A percentile compares a stretch with the other conserved stretches of the same genome.
Evolutionary conservation across 1,140 invertebrate species (phyloP).

Genomic region (Telenomus remus): DNA sequence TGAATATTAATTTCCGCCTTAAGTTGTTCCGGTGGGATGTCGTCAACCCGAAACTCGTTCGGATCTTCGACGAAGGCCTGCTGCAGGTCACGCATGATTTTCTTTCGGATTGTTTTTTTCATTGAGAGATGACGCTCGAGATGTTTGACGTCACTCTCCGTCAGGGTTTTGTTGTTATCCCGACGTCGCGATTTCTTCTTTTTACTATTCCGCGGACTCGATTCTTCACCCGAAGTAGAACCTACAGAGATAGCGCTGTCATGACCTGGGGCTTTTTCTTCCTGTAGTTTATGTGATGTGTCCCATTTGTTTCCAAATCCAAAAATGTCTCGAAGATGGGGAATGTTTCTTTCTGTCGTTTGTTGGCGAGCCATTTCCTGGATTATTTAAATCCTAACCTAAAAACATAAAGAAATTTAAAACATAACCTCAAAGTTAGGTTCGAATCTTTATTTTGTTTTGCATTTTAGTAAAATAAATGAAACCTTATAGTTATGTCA

Average conservation of each 20-base stretch:
- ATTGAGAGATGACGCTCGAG: constrained; percentile 88
- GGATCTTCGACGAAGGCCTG: constrained; percentile 85
- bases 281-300: constrained; percentile 56
- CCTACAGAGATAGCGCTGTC: constrained; percentile 76
- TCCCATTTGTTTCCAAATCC: constrained; percentile 76
- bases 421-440: too few relatives aligned
- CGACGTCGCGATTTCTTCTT: constrained; percentile 77
- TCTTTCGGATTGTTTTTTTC: constrained; percentile 91
- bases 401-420: background rate
- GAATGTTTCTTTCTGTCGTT: constrained; percentile 81
- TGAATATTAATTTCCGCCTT: constrained; percentile 82
- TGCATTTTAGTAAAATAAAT: too few relatives aligned
- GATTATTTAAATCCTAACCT: constrained; percentile 1
- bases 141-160: constrained; percentile 84
- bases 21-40: constrained; percentile 80
- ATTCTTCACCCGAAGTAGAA: constrained; percentile 77
- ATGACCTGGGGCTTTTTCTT: constrained; percentile 70
- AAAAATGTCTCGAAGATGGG: constrained; percentile 82
- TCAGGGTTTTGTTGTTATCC: constrained; percentile 79
- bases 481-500: too few relatives aligned
- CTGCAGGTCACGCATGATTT: constrained; percentile 88
- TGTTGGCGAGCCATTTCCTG: constrained; percentile 67
- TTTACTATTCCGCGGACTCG: constrained; percentile 76
- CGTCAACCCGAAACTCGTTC: constrained; percentile 82
- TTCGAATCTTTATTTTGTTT: too few relatives aligned